Percentiles rank a stretch among this genome's conserved stretches.
phyloP scores from a whole-genome alignment of 2,797 vertebrate species.

The Steatocranus sp. region DNA sequence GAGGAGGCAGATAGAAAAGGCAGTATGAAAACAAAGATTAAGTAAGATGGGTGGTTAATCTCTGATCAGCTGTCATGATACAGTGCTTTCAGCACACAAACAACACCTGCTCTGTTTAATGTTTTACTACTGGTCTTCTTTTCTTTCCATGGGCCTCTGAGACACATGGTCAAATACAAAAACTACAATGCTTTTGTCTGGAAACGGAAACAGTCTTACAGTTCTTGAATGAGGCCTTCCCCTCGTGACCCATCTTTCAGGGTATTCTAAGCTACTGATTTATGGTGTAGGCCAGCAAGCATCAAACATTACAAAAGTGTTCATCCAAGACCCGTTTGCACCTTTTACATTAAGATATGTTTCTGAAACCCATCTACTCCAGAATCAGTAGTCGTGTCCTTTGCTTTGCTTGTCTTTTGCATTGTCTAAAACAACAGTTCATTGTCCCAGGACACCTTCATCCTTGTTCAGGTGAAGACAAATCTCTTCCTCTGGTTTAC shows the following conservation, averaged over 20 bases:
- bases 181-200: neutral
- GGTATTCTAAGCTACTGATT: slow-evolving; percentile 25
- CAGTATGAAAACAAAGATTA: neutral
- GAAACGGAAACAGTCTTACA: slow-evolving; percentile 8
- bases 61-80: slow-evolving; percentile 10
- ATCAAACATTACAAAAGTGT: slow-evolving; percentile 11
- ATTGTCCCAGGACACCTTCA: neutral
- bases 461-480: neutral
- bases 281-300: slow-evolving; percentile 5
- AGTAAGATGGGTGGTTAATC: slow-evolving; percentile 30
- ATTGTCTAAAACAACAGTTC: neutral
- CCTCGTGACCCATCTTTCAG: slow-evolving; percentile 6
- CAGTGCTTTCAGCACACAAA: neutral
- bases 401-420: neutral
- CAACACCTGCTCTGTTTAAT: neutral
- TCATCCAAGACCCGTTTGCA: slow-evolving; percentile 13
- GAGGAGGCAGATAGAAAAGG: slow-evolving; percentile 29
- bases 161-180: slow-evolving; percentile 29
- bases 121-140: neutral
- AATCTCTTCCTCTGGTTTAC: slow-evolving; percentile 43
- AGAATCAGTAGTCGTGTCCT: slow-evolving; percentile 43
- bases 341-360: slow-evolving; percentile 17
- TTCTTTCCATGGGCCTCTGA: neutral
- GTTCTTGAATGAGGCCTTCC: slow-evolving; percentile 3
- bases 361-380: slow-evolving; percentile 5